phyloP scores from a whole-genome alignment of 2,888 invertebrate genomes.

The Salticus scenicus region DNA sequence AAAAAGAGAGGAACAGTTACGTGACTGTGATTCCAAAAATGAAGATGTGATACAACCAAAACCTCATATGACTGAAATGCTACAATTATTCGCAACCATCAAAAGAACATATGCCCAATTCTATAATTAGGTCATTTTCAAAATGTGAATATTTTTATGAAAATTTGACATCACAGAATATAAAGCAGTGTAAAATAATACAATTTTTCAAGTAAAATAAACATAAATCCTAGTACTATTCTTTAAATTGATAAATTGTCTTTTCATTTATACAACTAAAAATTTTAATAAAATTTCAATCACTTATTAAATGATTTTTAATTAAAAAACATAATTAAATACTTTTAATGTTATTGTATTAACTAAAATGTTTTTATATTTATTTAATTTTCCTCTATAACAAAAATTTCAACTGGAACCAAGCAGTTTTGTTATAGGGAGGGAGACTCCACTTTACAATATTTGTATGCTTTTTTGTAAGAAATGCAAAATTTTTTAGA shows the following conservation, averaged over 20 bases:
- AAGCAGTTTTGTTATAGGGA: too few relatives aligned
- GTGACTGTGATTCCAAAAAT: not conserved
- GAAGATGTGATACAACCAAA: not conserved
- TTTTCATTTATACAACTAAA: not conserved
- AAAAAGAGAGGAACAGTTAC: not conserved
- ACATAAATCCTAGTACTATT: not conserved
- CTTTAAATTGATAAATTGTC: not conserved
- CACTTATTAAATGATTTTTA: not conserved
- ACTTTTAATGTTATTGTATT: not conserved
- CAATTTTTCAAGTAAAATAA: not conserved
- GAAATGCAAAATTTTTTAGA: too few relatives aligned
- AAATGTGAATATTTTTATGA: slow-evolving; percentile 9
- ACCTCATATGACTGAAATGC: not conserved
- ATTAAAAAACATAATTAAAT: not conserved
- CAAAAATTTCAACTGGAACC: too few relatives aligned
- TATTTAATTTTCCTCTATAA: too few relatives aligned
- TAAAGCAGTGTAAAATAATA: not conserved
- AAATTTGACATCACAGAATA: not conserved
- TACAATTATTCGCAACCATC: not conserved
- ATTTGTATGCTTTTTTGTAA: too few relatives aligned
- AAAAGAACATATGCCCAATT: not conserved
- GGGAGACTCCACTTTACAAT: too few relatives aligned
- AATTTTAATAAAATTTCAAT: not conserved
- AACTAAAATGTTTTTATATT: not conserved
- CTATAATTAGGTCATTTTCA: too few relatives aligned